These are phyloP conservation scores for Drosophila paracracens DNA, from an alignment of 2,888 invertebrate species.

Conservation along the genomic window DNA sequence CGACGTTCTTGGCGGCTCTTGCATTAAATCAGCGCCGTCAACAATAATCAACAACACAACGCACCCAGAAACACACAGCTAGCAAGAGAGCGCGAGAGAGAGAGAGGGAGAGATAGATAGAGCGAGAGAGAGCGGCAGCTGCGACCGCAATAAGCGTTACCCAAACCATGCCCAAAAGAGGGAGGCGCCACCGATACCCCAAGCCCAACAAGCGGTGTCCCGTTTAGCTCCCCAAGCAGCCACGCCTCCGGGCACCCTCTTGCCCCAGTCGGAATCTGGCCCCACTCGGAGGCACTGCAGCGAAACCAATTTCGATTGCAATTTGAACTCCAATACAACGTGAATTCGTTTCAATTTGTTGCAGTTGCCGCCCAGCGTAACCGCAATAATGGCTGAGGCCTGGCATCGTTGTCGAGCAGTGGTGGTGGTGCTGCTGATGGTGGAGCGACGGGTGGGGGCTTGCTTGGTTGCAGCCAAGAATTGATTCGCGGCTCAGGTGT, in stretches of 20 bases:
- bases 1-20: constrained; percentile 56
- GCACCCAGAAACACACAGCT: constrained; percentile 16
- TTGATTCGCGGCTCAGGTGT: constrained; percentile 72
- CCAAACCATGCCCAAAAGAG: constrained; percentile 6
- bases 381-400: constrained; percentile 59
- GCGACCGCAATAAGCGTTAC: constrained; percentile 58
- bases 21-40: constrained; percentile 81
- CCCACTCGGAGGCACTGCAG: constrained; percentile 23
- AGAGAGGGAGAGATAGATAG: background rate
- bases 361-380: constrained; percentile 64
- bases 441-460: background rate
- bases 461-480: constrained; percentile 57
- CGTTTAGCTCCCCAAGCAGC: background rate
- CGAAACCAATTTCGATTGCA: constrained; percentile 80
- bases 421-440: background rate
- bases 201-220: constrained; percentile 4
- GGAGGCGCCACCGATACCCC: background rate
- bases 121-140: constrained; percentile 11
- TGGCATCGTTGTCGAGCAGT: background rate
- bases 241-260: background rate
- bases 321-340: constrained; percentile 80
- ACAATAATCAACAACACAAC: constrained; percentile 77
- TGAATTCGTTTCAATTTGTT: constrained; percentile 81
- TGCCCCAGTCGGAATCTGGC: background rate
- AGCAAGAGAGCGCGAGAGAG: background rate